Evolutionary conservation across 2,113 vertebrate species (phyloP).

Genomic region (Zonotrichia leucophrys): DNA sequence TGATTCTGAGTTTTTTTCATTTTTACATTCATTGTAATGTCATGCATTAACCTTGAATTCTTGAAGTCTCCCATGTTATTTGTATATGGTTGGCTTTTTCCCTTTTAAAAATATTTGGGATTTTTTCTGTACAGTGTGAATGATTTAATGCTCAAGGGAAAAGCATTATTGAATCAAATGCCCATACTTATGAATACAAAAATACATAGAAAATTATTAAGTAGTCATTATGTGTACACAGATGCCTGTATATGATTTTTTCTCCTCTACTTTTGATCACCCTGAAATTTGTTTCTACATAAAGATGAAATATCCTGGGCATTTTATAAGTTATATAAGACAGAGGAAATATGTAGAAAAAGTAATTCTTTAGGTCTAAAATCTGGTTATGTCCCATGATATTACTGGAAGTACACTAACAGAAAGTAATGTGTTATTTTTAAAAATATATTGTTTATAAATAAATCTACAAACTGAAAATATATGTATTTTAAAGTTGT

Average conservation of each 20-base stretch:
- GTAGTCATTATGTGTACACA: background rate
- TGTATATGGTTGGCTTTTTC: background rate
- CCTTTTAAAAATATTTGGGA: background rate
- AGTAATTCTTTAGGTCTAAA: background rate
- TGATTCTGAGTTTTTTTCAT: background rate
- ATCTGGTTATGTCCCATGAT: background rate
- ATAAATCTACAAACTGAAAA: background rate
- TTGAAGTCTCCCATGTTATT: background rate
- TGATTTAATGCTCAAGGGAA: background rate
- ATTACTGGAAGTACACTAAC: background rate
- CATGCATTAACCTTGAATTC: background rate
- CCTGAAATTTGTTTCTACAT: background rate
- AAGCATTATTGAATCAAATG: background rate
- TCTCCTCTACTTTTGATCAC: background rate
- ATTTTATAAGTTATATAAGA: background rate
- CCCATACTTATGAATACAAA: too few relatives aligned
- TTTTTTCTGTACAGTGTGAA: background rate
- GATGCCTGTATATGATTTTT: background rate
- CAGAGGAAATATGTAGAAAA: background rate
- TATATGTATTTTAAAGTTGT: background rate
- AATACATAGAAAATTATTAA: background rate
- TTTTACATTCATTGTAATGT: rapidly evolving
- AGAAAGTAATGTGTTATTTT: background rate
- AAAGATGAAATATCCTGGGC: background rate
- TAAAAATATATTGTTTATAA: background rate